Evolutionary conservation across 2,797 vertebrate genomes (phyloP).

Genomic region (Centropyge bicolor): DNA sequence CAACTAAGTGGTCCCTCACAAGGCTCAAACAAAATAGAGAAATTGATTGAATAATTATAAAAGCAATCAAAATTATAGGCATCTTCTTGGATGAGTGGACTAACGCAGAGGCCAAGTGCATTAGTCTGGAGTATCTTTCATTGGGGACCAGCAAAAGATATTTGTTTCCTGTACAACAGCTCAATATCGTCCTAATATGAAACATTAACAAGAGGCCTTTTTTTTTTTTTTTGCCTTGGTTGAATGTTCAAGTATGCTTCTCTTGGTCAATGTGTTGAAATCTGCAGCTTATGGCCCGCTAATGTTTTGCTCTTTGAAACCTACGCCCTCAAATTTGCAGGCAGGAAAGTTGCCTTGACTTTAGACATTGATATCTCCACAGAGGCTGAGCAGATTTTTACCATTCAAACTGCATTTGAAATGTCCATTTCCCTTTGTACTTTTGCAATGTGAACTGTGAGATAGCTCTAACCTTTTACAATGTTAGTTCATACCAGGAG

Average conservation of each 20-base stretch:
- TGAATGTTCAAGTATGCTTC: not conserved
- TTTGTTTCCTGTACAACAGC: not conserved
- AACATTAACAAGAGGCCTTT: not conserved
- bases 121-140: not conserved
- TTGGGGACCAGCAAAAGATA: not conserved
- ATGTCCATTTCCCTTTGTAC: not conserved
- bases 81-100: not conserved
- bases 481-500: not conserved
- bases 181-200: not conserved
- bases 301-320: not conserved
- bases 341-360: not conserved
- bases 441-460: not conserved
- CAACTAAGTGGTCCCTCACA: not conserved
- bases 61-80: not conserved
- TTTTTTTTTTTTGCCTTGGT: not conserved
- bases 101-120: not conserved
- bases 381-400: not conserved
- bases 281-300: not conserved
- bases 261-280: not conserved
- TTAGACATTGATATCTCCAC: not conserved
- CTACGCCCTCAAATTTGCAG: not conserved
- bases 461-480: not conserved
- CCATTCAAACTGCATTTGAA: not conserved
- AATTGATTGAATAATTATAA: conserved; percentile 16
- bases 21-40: not conserved